phyloP scores from a whole-genome alignment of 2,113 vertebrate genomes.

The Oplegnathus fasciatus region DNA sequence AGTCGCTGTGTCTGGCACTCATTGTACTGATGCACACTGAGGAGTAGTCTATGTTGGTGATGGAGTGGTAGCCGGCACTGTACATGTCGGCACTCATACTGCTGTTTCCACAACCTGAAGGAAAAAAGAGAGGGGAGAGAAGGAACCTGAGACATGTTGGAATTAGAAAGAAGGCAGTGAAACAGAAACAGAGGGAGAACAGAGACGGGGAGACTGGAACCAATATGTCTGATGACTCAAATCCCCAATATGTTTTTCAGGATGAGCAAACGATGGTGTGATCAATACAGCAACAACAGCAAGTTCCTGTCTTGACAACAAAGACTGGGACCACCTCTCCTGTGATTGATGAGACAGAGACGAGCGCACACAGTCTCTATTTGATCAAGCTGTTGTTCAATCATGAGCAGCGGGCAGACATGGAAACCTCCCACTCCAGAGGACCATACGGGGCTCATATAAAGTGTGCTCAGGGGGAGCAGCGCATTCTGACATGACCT shows the following conservation, averaged over 20 bases:
- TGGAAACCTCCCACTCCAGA: constrained; percentile 20
- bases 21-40: constrained; percentile 89
- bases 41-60: constrained; percentile 95
- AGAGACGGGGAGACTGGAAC: neutral
- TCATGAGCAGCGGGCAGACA: constrained; percentile 4
- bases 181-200: neutral
- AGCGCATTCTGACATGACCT: constrained; percentile 22
- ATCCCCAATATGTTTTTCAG: constrained; percentile 27
- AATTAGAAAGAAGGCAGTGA: neutral
- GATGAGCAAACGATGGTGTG: constrained; percentile 22
- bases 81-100: constrained; percentile 90
- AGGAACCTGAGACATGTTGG: neutral
- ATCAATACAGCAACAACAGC: constrained; percentile 39
- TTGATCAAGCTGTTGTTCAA: constrained; percentile 25
- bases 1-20: constrained; percentile 82
- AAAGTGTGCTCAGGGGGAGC: neutral
- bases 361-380: constrained; percentile 2
- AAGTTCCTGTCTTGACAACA: constrained; percentile 19
- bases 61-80: constrained; percentile 85
- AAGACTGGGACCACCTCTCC: constrained; percentile 19
- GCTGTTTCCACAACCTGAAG: constrained; percentile 94
- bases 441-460: neutral
- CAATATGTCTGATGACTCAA: constrained; percentile 31
- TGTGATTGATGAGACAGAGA: constrained; percentile 26
- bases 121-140: constrained; percentile 8